These are phyloP conservation scores for Clitarchus hookeri DNA, from an alignment of 2,888 invertebrate genomes.

Conservation along the genomic window DNA sequence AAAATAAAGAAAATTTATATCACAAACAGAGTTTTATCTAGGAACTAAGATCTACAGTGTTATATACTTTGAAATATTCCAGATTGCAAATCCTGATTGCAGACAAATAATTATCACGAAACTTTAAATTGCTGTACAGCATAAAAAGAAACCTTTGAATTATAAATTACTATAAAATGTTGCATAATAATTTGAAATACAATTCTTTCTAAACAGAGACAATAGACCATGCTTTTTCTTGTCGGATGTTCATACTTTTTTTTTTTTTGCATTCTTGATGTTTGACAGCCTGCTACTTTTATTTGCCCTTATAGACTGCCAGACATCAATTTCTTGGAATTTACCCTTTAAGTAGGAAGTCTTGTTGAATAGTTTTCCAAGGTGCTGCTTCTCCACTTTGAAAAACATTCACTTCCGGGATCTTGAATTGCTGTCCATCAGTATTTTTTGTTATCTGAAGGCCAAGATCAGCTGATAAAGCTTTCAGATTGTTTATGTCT, in stretches of 20 bases:
- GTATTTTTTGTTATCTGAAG: background rate
- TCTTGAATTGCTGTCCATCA: background rate
- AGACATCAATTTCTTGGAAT: background rate
- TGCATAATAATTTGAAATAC: conserved; percentile 2
- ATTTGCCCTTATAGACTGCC: background rate
- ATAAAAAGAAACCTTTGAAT: background rate
- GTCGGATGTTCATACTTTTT: background rate
- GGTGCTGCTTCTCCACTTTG: background rate
- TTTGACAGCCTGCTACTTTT: background rate
- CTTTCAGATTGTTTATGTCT: conserved; percentile 25
- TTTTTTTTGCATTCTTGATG: background rate
- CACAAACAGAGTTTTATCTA: background rate
- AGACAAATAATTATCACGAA: background rate
- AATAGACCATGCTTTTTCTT: background rate
- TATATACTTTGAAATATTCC: background rate
- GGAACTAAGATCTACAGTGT: background rate
- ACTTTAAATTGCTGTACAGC: background rate
- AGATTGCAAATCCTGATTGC: background rate
- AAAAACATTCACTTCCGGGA: background rate
- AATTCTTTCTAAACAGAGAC: background rate
- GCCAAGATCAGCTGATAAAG: background rate
- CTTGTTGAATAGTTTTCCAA: background rate
- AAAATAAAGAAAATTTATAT: background rate
- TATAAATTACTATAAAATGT: conserved; percentile 6
- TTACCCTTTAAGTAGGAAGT: background rate